phyloP scores from a whole-genome alignment of 2,888 invertebrate species.

The Drosophila silvestris region DNA sequence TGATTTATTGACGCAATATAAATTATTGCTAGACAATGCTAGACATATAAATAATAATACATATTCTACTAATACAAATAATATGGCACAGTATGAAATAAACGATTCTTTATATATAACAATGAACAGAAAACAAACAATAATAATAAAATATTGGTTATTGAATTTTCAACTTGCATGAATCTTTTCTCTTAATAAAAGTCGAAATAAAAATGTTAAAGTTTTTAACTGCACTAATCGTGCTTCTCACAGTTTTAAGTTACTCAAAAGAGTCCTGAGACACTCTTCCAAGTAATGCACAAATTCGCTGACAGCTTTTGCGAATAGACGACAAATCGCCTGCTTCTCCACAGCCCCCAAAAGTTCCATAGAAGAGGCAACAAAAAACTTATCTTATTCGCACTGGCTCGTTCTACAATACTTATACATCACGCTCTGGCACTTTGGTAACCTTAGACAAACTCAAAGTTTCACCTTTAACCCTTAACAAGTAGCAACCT shows the following conservation, averaged over 20 bases:
- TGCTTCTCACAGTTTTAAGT: conserved; percentile 42
- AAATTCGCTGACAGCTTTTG: conserved; percentile 53
- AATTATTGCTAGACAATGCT: no score
- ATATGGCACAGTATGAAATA: background rate
- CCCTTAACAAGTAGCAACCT: conserved; percentile 63
- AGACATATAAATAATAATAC: background rate
- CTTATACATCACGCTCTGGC: conserved; percentile 63
- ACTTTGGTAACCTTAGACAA: conserved; percentile 64
- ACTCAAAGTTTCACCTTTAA: conserved; percentile 67
- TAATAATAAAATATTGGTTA: no score
- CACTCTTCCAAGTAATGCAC: conserved; percentile 42
- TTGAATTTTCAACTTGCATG: background rate
- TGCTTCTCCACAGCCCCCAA: conserved; percentile 20
- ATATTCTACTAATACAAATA: background rate
- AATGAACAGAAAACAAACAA: background rate
- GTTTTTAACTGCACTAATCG: conserved; percentile 38
- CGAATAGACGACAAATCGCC: conserved; percentile 55
- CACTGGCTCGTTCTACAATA: conserved; percentile 41
- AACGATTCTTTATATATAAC: background rate
- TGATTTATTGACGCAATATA: background rate
- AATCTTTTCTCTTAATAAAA: background rate
- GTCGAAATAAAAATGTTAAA: conserved; percentile 1
- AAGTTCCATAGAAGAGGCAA: conserved; percentile 25
- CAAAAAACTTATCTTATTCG: conserved; percentile 53
- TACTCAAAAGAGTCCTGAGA: conserved; percentile 37